phyloP scores from a whole-genome alignment of 2,888 invertebrate genomes.

The Buathra laborator region DNA sequence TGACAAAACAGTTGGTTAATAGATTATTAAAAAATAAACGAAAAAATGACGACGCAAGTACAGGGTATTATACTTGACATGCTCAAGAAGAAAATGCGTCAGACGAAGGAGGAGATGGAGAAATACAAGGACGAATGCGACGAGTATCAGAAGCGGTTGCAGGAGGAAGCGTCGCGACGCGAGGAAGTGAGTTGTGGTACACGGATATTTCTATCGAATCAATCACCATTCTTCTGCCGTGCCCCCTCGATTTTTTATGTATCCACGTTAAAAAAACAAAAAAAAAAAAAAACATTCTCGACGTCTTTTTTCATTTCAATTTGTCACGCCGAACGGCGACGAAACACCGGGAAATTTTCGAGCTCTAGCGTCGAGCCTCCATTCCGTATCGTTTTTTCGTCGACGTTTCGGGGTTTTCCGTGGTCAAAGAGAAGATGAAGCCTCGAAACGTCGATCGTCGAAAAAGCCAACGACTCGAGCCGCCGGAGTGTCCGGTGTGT shows the following conservation, averaged over 20 bases:
- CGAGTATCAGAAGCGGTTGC: slow-evolving; percentile 97
- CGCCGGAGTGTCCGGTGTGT: slow-evolving; percentile 13
- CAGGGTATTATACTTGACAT: slow-evolving; percentile 98
- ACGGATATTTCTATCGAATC: slow-evolving; percentile 28
- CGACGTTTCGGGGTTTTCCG: slow-evolving; percentile 1
- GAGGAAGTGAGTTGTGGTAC: slow-evolving; percentile 95
- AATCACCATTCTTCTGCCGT: slow-evolving; percentile 7
- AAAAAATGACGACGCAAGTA: slow-evolving; percentile 93
- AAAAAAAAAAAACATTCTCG: not conserved
- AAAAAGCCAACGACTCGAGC: not conserved
- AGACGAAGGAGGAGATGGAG: slow-evolving; percentile 99
- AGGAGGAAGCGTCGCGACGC: slow-evolving; percentile 97
- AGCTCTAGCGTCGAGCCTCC: not conserved
- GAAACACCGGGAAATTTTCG: not conserved
- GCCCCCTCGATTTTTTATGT: not conserved
- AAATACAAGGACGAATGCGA: slow-evolving; percentile 99
- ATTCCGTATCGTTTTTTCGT: not conserved
- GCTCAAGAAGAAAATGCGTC: slow-evolving; percentile 99
- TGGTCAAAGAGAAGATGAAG: not conserved
- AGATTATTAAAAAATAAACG: slow-evolving; percentile 1
- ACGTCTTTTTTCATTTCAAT: not conserved
- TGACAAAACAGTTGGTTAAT: slow-evolving; percentile 6
- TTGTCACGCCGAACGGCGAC: not conserved
- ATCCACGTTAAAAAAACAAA: slow-evolving; percentile 20
- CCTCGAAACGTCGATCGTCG: slow-evolving; percentile 23